Base-by-base conservation (phyloP, 2,888 invertebrate genomes). In the Lydus trimaculatus region DNA sequence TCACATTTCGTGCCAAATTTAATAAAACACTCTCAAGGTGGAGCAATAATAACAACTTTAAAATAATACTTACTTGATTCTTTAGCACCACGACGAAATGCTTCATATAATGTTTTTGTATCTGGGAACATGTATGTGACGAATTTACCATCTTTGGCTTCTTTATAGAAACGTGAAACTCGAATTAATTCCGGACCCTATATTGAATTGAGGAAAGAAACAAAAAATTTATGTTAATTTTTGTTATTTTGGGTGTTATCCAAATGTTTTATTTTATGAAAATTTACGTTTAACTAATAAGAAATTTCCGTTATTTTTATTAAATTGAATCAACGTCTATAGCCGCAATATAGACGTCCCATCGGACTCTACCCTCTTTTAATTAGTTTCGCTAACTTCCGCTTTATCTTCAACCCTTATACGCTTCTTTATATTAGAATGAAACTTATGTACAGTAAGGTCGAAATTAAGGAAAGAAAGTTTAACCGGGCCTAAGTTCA, bases 71-170 rank as follows among this genome's bases (percentile, higher is more conserved):
- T 85, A 93, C 94, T 96, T 81, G 97, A 97, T 85, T 95, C 93
- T 86, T 94, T 95, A 78, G 96, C 94, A 73, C 98, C 98, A 84
- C 94, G 90, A 76, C 96, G 92, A 86, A 97, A 96, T 74, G 93
- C 92, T 79, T 97, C 96, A 85, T 95, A 97, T 48, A 97, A 87
- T 63, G 98, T 98, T 82, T 90, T 91, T 66, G 94, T 93, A 84
- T 97, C 97, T 80, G 96, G 94, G 84, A 92, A 92, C 73, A 96
- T 88, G 84, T 91, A 95, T 81, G 92, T 92, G 74, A 95, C 88
- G 85, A 91, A 96, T 84, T 92, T 93, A 66, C 95, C 95, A 79
- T 93, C 94, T 86, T 94, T 94, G 72, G 94, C 92, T 81, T 95
- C 95, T 86, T 94, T 94, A 87, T 92, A 94, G 87, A 96, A 95